Base-by-base conservation (phyloP, 2,113 vertebrate species). In the Ctenodactylus gundi region DNA sequence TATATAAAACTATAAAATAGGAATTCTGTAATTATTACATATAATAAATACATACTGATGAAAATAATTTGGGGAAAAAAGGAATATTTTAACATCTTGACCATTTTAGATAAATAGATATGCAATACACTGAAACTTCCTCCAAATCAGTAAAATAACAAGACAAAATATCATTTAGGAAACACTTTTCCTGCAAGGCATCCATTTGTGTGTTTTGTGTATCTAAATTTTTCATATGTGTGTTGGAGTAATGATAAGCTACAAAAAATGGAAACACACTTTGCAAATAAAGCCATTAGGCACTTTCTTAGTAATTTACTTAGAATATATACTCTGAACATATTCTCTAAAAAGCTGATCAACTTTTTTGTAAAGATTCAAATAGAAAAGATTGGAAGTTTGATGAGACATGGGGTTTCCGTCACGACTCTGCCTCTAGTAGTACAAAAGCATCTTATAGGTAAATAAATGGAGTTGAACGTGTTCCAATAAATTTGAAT, bases 1-100 rank as follows among this genome's bases (percentile, higher is more conserved):
- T 36, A 20, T 44, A 83, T n/a, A 89, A 93, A 86, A 85, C 31
- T n/a, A 5, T 9, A 78, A 83, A 17, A 41, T 53, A 36, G n/a
- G 72, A 78, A 41, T 62, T n/a, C n/a, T n/a, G n/a, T n/a, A n/a
- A n/a, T n/a, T n/a, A n/a, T n/a, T n/a, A n/a, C n/a, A n/a, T n/a
- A n/a, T n/a, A n/a, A n/a, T n/a, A n/a, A n/a, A n/a, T n/a, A n/a
- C n/a, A n/a, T n/a, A n/a, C n/a, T n/a, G n/a, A n/a, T n/a, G n/a
- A n/a, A n/a, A n/a, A n/a, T n/a, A n/a, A n/a, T n/a, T n/a, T n/a
- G n/a, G n/a, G n/a, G n/a, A n/a, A n/a, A n/a, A n/a, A n/a, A n/a
- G n/a, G n/a, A n/a, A n/a, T n/a, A n/a, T n/a, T n/a, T n/a, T n/a
- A n/a, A n/a, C n/a, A n/a, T n/a, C n/a, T n/a, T n/a, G n/a, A n/a